Evolutionary conservation across 1,140 invertebrate genomes (phyloP).

Genomic region (Halesus radiatus): DNA sequence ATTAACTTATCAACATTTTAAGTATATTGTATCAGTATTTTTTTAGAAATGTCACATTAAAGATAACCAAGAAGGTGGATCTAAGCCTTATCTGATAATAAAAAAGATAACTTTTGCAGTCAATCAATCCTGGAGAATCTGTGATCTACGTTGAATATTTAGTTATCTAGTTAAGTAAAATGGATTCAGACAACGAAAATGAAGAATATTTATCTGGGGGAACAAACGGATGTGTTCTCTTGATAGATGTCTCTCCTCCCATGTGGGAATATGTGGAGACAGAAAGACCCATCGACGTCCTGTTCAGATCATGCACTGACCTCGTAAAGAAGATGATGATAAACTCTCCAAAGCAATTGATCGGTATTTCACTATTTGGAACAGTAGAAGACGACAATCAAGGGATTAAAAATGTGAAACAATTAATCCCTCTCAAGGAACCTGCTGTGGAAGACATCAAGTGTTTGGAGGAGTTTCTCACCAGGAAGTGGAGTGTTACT

Average conservation of each 20-base stretch:
- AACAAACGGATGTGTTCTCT: conserved; percentile 33
- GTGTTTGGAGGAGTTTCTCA: conserved; percentile 1
- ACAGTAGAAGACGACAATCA: conserved; percentile 41
- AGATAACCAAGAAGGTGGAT: too few relatives aligned
- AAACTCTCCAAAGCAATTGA: conserved; percentile 36
- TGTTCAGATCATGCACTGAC: background rate
- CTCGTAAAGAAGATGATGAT: conserved; percentile 46
- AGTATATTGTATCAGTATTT: too few relatives aligned
- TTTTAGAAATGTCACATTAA: too few relatives aligned
- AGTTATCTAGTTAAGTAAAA: too few relatives aligned
- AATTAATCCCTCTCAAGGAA: conserved; percentile 45
- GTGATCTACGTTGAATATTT: too few relatives aligned
- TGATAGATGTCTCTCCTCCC: conserved; percentile 45
- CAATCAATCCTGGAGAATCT: too few relatives aligned
- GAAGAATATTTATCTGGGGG: conserved; percentile 42
- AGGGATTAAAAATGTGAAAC: conserved; percentile 49
- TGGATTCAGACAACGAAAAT: conserved; percentile 48
- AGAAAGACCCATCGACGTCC: background rate
- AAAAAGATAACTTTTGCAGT: too few relatives aligned
- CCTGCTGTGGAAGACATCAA: conserved; percentile 36
- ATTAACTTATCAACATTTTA: too few relatives aligned
- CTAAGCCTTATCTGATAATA: too few relatives aligned
- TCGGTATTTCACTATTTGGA: conserved; percentile 49
- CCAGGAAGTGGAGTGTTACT: conserved; percentile 33
- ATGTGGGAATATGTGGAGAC: conserved; percentile 29